phyloP scores from a whole-genome alignment of 2,113 vertebrate species.

The Cyanistes caeruleus region DNA sequence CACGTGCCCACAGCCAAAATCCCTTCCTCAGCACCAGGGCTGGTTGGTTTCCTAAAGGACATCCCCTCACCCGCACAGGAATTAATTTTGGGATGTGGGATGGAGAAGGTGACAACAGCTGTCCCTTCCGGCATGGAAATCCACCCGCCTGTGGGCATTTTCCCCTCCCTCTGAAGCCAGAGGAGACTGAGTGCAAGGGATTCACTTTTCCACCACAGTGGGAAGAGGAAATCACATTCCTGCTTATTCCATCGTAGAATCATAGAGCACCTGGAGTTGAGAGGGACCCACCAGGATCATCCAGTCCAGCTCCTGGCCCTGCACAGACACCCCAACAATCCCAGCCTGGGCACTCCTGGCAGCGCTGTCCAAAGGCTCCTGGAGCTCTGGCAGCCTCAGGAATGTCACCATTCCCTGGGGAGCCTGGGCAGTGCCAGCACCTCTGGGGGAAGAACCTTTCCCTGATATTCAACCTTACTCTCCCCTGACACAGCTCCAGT shows the following conservation, averaged over 20 bases:
- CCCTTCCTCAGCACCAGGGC: background rate
- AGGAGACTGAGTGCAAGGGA: background rate
- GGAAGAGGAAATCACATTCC: background rate
- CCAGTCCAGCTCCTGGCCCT: fast-evolving
- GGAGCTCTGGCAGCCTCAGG: background rate
- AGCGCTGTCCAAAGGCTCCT: fast-evolving
- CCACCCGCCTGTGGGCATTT: background rate
- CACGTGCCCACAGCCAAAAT: background rate
- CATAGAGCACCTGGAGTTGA: background rate
- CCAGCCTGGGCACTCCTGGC: background rate
- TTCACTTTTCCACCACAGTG: background rate
- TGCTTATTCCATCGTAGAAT: background rate
- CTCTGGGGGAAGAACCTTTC: background rate
- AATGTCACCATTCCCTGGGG: background rate
- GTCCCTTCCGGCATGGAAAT: background rate
- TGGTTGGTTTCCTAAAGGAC: background rate
- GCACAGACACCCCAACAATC: background rate
- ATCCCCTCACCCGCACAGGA: background rate
- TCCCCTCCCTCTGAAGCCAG: background rate
- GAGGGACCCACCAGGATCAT: background rate
- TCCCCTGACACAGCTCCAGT: background rate
- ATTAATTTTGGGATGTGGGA: background rate
- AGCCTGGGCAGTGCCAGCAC: background rate
- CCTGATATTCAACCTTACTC: fast-evolving
- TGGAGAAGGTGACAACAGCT: background rate